Evolutionary conservation across 2,888 invertebrate species (phyloP).

Genomic region (Apotomis betuletana): DNA sequence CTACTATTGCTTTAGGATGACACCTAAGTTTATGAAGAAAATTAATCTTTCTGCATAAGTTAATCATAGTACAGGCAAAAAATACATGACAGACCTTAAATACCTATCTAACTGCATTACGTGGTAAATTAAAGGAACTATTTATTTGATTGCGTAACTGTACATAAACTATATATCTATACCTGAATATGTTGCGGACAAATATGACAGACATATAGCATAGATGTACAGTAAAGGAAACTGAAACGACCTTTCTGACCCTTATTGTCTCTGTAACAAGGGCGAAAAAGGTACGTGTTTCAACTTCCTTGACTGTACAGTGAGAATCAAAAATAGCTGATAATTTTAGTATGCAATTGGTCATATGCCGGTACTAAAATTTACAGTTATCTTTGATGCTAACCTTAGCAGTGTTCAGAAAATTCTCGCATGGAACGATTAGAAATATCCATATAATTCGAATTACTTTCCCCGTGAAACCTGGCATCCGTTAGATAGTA

Average conservation of each 20-base stretch:
- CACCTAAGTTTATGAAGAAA: slow-evolving; percentile 1
- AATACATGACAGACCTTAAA: slow-evolving; percentile 11
- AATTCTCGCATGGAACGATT: slow-evolving; percentile 15
- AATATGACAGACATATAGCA: slow-evolving; percentile 19
- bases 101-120: slow-evolving; percentile 32
- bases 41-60: not conserved
- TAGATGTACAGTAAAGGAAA: no score
- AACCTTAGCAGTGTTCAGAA: slow-evolving; percentile 5
- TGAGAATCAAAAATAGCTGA: no score
- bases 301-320: no score
- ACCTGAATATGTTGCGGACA: slow-evolving; percentile 23
- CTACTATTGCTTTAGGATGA: slow-evolving; percentile 14
- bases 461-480: not conserved
- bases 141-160: slow-evolving; percentile 42
- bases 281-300: no score
- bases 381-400: no score
- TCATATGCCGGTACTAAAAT: no score
- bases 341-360: no score
- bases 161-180: slow-evolving; percentile 34
- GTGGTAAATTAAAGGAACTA: slow-evolving; percentile 55
- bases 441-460: not conserved
- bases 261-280: no score
- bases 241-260: no score
- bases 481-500: not conserved
- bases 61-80: slow-evolving; percentile 9